Evolutionary conservation across 2,797 vertebrate species (phyloP), one percentile per base, ranked within the genome.

Genomic region (Anas bernieri): DNA sequence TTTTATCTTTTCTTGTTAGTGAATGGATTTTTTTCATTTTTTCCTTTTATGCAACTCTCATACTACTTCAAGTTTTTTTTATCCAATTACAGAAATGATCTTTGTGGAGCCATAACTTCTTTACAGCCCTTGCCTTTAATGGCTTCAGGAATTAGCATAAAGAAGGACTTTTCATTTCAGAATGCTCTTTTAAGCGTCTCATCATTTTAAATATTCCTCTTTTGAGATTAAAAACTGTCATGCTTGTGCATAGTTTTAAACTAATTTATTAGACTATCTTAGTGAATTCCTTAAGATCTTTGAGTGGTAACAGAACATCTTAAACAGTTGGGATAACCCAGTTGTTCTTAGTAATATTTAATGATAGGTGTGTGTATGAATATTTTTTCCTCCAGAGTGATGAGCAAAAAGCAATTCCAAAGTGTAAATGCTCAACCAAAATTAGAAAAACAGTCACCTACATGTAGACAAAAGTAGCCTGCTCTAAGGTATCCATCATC

Each of bases 171-270:
- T 67, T 72, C 77, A 66, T 92, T 93, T 96, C 23, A 39, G 45
- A 79, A 50, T 75, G 45, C 45, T 46, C 67, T 96, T 92, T 64
- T 83, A 92, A 77, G 46, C 76, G 33, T 18, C 63, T 91, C 31
- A 31, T 91, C 64, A 95, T 93, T 92, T 95, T 83, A 80, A 92
- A 66, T 26, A 33, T 78, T 86, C 77, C 17, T 91, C 8, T 81
- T 86, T 43, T 74, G 67, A 86, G n/a, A 62, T 83, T 82, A 77
- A 89, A 84, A 93, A 10, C 52, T 80, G 33, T 48, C 46, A 77
- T 1, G 1, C 16, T 74, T 84, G 41, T 54, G 43, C 31, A 23
- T 56, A 43, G 21, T 69, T 82, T 87, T 90, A 92, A 83, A 79
- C 31, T 64, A 50, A 72, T 86, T 86, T 91, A n/a, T 68, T 93